Base-by-base conservation (phyloP, 2,113 vertebrate species). In the Furnarius figulus region DNA sequence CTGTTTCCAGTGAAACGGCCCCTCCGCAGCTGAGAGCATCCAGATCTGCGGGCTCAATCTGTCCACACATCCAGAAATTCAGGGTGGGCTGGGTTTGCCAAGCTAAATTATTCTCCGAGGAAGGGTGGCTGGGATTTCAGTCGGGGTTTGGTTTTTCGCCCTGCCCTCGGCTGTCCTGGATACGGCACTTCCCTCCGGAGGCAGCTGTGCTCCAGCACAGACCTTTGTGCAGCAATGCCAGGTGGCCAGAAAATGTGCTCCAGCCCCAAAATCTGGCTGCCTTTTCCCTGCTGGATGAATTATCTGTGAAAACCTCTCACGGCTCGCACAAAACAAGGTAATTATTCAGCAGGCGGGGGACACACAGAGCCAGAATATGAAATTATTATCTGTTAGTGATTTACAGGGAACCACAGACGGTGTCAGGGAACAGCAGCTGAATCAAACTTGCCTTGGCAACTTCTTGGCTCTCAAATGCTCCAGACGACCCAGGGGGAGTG, bases 311-410 rank as follows among this genome's bases (percentile, higher is more conserved):
- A 95, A 83, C 80, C 94, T 95, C 95, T 90, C 12, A n/a, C 1
- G 1, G 93, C 82, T 96, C 9, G 3, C 92, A 58, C 74, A 96
- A 95, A 96, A 93, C 94, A 93, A 97, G 93, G 92, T 95, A 95
- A 97, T 97, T 96, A 93, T 93, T 97, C 94, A 93, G 92, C 18
- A 35, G 82, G 89, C 80, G 13, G 83, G 59, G 89, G 68, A 74
- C 70, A 18, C 0, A 4, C 68, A 46, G 83, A 93, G 91, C 79
- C 90, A 89, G 89, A 40, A 78, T 23, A 42, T 58, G 91, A 42
- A 95, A 96, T 92, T 95, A 95, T 94, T 87, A 91, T 95, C 93
- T 95, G 93, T 31, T 58, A 55, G 95, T 83, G 95, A 95, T 91
- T 87, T 85, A 59, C 65, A 40, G 65, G 24, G 71, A 95, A 50